Evolutionary conservation across 2,888 invertebrate species (phyloP), one percentile per base, ranked within the genome.

Genomic region (Drosophila borborema): DNA sequence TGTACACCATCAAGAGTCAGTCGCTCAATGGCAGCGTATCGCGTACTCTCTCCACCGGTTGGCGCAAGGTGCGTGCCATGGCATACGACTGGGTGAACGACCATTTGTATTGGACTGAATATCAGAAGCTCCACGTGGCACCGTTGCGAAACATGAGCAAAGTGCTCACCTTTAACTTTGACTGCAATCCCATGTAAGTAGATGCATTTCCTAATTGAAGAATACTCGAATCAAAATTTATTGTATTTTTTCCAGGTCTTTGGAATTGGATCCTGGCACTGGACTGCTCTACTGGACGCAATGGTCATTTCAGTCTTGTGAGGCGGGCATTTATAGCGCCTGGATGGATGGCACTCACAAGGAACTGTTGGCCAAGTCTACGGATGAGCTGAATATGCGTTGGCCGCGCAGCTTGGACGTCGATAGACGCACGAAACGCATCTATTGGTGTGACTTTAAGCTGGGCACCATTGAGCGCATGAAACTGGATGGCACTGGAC

Each of bases 31-130:
- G 95, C 14, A 86, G 88, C 56, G 86, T 86, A 1, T 74, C 86
- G 0, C 81, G 67, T 5, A 70, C 74, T 46, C 94, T 96, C 85
- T 91, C 95, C 18, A 94, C 94, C 2, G 94, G 94, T 81, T 94
- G 95, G 91, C 95, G 95, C 86, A 96, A 82, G 62, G 85, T 91
- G 31, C 81, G 96, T 86, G 96, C 96, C 6, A 92, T 98, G 75
- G 97, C 97, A 43, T 95, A 97, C 65, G 98, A 98, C 93, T 97
- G 97, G 97, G 94, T 97, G 90, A 96, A 96, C 67, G 93, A 94
- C 67, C 97, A 97, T 93, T 92, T 98, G 66, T 98, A 97, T 94
- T 98, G 97, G 97, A 96, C 96, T 60, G 95, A 95, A 63, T 93
- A 95, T 77, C 95, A 95, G 65, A 94, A 94, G 60, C 94, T 98